phyloP scores from a whole-genome alignment of 2,797 vertebrate genomes.

The Cercopithecus mitis region DNA sequence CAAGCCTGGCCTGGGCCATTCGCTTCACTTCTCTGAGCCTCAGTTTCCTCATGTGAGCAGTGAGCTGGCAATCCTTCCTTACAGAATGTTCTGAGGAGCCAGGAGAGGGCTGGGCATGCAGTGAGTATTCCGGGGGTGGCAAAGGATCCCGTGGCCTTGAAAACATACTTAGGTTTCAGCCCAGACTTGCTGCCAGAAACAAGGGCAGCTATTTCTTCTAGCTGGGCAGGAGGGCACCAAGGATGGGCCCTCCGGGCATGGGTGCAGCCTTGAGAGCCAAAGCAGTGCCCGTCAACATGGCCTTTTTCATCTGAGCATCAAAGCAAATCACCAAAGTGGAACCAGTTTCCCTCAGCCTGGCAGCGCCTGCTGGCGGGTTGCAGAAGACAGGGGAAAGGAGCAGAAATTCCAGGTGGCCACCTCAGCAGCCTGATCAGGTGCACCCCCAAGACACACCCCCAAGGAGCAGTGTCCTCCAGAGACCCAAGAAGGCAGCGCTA shows the following conservation, averaged over 20 bases:
- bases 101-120: rapidly evolving
- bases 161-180: not conserved
- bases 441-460: no score
- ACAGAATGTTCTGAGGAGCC: not conserved
- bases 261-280: not conserved
- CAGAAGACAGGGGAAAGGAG: not conserved
- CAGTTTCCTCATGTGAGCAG: not conserved
- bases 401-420: not conserved
- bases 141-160: not conserved
- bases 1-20: no score
- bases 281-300: rapidly evolving
- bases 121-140: rapidly evolving
- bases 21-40: not conserved
- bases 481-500: not conserved
- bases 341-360: not conserved
- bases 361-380: not conserved
- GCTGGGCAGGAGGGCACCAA: not conserved
- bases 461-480: not conserved
- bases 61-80: not conserved
- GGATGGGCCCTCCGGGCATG: not conserved
- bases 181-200: not conserved
- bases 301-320: not conserved
- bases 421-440: not conserved
- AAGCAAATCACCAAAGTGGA: not conserved
- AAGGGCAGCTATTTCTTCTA: not conserved